These are phyloP conservation scores for Motacilla alba DNA, from an alignment of 2,113 vertebrate genomes.

Conservation along the genomic window DNA sequence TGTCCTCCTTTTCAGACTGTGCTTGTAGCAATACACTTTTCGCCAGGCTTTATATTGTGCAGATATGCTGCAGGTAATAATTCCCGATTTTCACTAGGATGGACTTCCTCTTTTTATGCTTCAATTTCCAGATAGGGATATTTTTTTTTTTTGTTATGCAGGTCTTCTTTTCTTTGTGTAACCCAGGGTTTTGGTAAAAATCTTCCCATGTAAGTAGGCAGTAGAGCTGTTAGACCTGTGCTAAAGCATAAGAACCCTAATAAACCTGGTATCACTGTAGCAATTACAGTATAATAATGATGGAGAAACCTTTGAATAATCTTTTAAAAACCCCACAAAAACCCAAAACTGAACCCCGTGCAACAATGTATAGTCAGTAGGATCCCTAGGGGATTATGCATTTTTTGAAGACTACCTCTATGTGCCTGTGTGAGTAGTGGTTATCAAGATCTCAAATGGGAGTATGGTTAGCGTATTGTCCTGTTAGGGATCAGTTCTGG, in stretches of 20 bases:
- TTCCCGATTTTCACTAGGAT: neutral
- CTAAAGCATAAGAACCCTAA: neutral
- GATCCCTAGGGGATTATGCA: neutral
- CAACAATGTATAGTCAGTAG: neutral
- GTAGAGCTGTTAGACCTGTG: neutral
- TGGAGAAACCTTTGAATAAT: neutral
- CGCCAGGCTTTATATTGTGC: neutral
- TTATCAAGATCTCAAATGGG: neutral
- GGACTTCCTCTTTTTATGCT: neutral
- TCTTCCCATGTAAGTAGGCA: neutral
- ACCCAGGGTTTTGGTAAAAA: neutral
- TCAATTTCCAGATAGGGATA: neutral
- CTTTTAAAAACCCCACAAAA: neutral
- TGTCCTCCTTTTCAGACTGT: neutral
- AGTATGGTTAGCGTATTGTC: neutral
- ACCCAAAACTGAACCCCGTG: neutral
- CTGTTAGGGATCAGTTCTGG: neutral
- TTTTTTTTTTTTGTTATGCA: neutral
- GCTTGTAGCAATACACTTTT: rapidly evolving
- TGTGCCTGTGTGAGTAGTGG: neutral
- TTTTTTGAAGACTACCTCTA: neutral
- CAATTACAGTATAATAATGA: neutral
- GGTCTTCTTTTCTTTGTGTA: neutral
- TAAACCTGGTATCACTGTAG: neutral
- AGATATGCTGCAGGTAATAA: neutral